A percentile compares a stretch with the other conserved stretches of the same genome.
Conservation (phyloP, 1,140 invertebrate genomes). For the Elymnias hypermnestra region DNA sequence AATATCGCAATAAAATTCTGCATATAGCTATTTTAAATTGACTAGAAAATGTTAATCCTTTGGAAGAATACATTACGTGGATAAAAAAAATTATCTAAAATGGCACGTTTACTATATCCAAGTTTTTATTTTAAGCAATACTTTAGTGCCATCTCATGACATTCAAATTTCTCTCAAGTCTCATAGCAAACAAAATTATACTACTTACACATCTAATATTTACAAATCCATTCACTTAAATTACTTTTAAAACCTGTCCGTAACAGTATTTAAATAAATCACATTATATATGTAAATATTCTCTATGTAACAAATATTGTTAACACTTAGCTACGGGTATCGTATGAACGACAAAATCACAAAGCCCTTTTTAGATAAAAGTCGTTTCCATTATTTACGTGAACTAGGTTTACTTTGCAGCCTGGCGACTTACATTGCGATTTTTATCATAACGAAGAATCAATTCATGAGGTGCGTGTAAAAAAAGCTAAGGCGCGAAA, state of each 20-base stretch:
- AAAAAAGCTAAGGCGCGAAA: neutral
- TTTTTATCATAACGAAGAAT: neutral
- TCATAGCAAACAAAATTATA: conserved; percentile 25
- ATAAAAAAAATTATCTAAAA: too few species aligned
- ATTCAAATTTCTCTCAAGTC: neutral
- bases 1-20: too few species aligned
- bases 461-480: neutral
- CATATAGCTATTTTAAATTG: too few species aligned
- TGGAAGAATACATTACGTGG: too few species aligned
- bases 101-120: neutral
- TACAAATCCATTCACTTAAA: conserved; percentile 28
- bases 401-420: neutral
- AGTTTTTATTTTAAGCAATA: neutral
- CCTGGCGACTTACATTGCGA: neutral
- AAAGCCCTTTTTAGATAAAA: conserved; percentile 13
- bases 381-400: neutral
- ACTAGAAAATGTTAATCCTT: too few species aligned
- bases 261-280: conserved; percentile 57
- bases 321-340: conserved; percentile 42
- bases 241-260: conserved; percentile 38
- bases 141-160: conserved; percentile 25
- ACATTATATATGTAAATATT: conserved; percentile 40
- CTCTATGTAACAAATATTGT: conserved; percentile 45
- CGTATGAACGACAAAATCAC: conserved; percentile 20
- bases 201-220: conserved; percentile 35